These are phyloP conservation scores for Polyodon spathula DNA, from an alignment of 2,113 vertebrate species.

Conservation along the genomic window DNA sequence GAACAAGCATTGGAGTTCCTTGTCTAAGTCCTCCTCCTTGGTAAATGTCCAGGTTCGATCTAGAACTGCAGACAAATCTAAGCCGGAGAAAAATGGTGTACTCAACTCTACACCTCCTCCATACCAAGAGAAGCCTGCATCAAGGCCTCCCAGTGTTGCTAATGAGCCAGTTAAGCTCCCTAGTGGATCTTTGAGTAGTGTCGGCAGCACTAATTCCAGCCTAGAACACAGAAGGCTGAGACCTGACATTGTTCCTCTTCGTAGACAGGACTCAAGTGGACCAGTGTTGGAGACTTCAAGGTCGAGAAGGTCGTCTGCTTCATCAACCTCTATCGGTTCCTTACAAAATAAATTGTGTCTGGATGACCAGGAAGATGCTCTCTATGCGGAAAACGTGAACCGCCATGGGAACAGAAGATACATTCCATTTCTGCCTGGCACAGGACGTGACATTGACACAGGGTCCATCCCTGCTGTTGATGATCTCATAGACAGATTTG, in stretches of 20 bases:
- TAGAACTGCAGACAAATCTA: conserved; percentile 44
- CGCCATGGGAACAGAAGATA: conserved; percentile 89
- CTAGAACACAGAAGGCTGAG: conserved; percentile 51
- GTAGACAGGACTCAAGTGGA: conserved; percentile 72
- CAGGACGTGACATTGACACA: conserved; percentile 87
- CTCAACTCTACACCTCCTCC: conserved; percentile 41
- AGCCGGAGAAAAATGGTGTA: conserved; percentile 33
- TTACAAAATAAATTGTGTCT: conserved; percentile 54
- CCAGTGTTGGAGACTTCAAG: conserved; percentile 57
- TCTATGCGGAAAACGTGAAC: conserved; percentile 81
- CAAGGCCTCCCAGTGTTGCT: conserved; percentile 34
- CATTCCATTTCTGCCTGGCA: conserved; percentile 85
- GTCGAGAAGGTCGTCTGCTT: conserved; percentile 65
- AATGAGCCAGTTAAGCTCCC: conserved; percentile 30
- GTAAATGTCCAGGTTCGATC: conserved; percentile 25
- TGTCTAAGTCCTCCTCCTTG: conserved; percentile 38
- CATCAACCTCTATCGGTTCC: conserved; percentile 59
- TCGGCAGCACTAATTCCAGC: conserved; percentile 48
- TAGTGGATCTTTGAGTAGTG: conserved; percentile 30
- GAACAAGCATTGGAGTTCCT: conserved; percentile 34
- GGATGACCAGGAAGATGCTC: conserved; percentile 75
- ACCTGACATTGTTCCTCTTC: conserved; percentile 80
- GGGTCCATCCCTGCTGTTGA: conserved; percentile 79
- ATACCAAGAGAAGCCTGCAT: conserved; percentile 37
- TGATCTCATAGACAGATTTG: conserved; percentile 88